Evolutionary conservation across 1,140 invertebrate species (phyloP).

Genomic region (Aethina tumida): DNA sequence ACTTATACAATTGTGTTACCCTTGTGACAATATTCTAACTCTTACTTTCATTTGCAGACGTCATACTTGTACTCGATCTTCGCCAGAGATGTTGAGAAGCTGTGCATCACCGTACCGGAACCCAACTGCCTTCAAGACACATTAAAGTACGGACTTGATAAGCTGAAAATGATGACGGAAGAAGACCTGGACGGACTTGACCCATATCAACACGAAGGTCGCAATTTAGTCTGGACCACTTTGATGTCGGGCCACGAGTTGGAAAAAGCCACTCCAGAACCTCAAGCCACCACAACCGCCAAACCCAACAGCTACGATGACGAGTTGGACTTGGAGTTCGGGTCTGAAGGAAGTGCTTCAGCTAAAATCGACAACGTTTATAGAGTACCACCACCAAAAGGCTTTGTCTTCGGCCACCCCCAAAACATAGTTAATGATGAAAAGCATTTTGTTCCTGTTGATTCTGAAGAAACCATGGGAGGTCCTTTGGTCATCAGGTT

Average conservation of each 20-base stretch:
- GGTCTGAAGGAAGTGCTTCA: constrained; percentile 21
- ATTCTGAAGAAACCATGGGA: too few species aligned
- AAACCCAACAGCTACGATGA: constrained; percentile 32
- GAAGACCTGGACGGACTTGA: constrained; percentile 54
- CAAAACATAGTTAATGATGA: too few species aligned
- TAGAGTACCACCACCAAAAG: constrained; percentile 26
- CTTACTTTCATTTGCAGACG: constrained; percentile 57
- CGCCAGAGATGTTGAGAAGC: constrained; percentile 52
- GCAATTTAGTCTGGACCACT: constrained; percentile 54
- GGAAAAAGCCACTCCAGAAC: constrained; percentile 29
- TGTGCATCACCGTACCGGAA: constrained; percentile 46
- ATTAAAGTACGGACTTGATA: constrained; percentile 49
- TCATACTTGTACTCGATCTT: constrained; percentile 58
- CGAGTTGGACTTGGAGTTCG: constrained; percentile 22
- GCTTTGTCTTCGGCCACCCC: constrained; percentile 13
- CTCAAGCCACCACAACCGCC: constrained; percentile 27
- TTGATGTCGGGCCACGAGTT: constrained; percentile 47
- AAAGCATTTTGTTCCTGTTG: too few species aligned
- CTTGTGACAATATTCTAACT: too few species aligned
- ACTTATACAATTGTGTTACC: too few species aligned
- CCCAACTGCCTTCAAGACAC: constrained; percentile 56
- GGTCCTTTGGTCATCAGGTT: too few species aligned
- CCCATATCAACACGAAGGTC: constrained; percentile 54
- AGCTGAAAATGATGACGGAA: constrained; percentile 52
- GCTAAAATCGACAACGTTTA: constrained; percentile 28